phyloP scores from a whole-genome alignment of 53 echinoderm and acorn worm genomes.

The Zoroaster sp. region DNA sequence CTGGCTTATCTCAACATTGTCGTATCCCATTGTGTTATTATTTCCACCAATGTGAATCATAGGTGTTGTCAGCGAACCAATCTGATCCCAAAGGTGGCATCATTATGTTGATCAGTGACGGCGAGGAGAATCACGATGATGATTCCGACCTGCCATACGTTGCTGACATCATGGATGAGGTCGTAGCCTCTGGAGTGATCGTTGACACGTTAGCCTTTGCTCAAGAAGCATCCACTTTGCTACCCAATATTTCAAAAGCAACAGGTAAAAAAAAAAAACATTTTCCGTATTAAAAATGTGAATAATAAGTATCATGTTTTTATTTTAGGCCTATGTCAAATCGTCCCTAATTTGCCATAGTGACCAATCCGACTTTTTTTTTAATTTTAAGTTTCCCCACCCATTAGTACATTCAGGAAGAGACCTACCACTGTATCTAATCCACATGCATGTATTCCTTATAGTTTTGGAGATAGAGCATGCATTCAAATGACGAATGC shows the following conservation, averaged over 20 bases:
- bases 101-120: constrained; percentile 75
- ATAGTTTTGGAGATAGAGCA: no score
- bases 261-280: constrained; percentile 8
- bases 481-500: no score
- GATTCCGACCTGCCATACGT: constrained; percentile 9
- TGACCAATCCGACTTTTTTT: no score
- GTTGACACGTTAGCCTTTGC: constrained; percentile 70
- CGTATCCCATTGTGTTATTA: neutral
- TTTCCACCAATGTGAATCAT: no score
- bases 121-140: constrained; percentile 40
- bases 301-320: no score
- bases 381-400: no score
- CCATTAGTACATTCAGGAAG: no score
- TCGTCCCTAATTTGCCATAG: no score
- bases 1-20: neutral
- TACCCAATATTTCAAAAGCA: neutral
- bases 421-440: no score
- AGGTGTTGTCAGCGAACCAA: neutral
- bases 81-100: constrained; percentile 55
- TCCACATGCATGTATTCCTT: no score
- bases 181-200: constrained; percentile 65
- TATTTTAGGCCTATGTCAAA: no score
- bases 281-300: no score
- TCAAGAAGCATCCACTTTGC: neutral
- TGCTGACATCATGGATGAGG: constrained; percentile 58